A percentile compares a stretch with the other conserved stretches of the same genome.
Evolutionary conservation across 2,113 vertebrate genomes (phyloP).

Genomic region (Hemibagrus wyckioides): DNA sequence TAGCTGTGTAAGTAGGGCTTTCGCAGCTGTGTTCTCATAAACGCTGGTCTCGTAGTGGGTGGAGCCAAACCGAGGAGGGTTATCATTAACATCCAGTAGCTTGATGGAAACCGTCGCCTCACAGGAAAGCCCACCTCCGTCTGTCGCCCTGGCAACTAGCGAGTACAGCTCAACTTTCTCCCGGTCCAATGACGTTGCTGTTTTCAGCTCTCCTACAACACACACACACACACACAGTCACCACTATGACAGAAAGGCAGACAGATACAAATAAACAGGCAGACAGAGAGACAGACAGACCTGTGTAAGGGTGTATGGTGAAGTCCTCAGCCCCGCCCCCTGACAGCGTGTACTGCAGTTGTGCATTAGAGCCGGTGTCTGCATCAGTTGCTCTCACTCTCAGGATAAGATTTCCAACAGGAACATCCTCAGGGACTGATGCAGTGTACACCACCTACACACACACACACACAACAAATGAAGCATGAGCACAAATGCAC

Average conservation of each 20-base stretch:
- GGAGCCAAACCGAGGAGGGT: constrained; percentile 85
- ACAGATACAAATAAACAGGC: background rate
- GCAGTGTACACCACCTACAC: constrained; percentile 81
- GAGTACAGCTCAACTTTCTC: constrained; percentile 83
- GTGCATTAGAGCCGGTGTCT: constrained; percentile 85
- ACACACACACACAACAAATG: constrained; percentile 40
- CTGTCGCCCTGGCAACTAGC: constrained; percentile 84
- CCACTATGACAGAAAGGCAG: background rate
- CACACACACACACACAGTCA: constrained; percentile 6
- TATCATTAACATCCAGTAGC: constrained; percentile 94
- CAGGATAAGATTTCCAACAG: constrained; percentile 82
- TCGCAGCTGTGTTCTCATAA: constrained; percentile 90
- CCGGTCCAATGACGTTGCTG: constrained; percentile 81
- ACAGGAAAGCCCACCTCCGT: constrained; percentile 90
- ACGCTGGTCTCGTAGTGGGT: constrained; percentile 83
- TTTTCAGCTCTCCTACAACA: constrained; percentile 85
- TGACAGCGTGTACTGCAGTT: constrained; percentile 86
- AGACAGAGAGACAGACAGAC: constrained; percentile 53
- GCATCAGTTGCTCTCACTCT: constrained; percentile 84
- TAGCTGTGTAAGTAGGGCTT: constrained; percentile 89
- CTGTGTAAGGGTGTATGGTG: constrained; percentile 86
- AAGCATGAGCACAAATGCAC: background rate
- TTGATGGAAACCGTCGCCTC: constrained; percentile 78
- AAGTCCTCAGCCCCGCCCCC: constrained; percentile 87
- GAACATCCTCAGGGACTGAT: constrained; percentile 84